A percentile compares a stretch with the other conserved stretches of the same genome.
Conservation (phyloP, 2,888 invertebrate genomes). For the Dasysyrphus albostriatus region DNA sequence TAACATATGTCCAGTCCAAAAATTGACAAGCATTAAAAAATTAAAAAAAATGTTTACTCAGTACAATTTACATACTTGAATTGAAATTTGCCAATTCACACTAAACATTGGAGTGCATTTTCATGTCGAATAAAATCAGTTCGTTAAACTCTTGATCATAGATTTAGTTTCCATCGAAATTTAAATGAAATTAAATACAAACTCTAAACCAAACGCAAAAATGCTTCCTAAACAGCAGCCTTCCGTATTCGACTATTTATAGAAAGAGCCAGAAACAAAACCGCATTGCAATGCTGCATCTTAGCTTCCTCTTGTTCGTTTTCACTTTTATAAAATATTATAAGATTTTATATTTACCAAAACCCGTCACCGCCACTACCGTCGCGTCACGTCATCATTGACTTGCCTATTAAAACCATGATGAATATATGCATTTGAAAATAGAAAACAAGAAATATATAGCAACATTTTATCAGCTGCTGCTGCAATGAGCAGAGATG, state of each 20-base stretch:
- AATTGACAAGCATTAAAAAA: no score
- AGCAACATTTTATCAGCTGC: slow-evolving; percentile 9
- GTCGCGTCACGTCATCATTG: not conserved
- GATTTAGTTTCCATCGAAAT: not conserved
- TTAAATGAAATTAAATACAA: not conserved
- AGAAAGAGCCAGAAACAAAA: slow-evolving; percentile 28
- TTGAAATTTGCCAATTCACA: not conserved
- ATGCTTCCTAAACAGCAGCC: slow-evolving; percentile 36
- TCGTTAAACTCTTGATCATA: slow-evolving; percentile 26
- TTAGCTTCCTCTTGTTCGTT: slow-evolving; percentile 51
- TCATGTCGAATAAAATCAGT: not conserved
- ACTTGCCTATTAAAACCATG: slow-evolving; percentile 17
- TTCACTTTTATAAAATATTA: slow-evolving; percentile 40
- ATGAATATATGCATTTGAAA: slow-evolving; percentile 3
- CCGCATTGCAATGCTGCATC: slow-evolving; percentile 49
- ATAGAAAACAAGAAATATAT: not conserved
- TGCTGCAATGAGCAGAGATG: slow-evolving; percentile 24
- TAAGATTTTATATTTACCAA: not conserved
- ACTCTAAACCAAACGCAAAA: slow-evolving; percentile 35
- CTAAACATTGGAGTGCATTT: not conserved
- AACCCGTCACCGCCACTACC: not conserved
- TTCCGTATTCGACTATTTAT: slow-evolving; percentile 52
- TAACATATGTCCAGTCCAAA: no score
- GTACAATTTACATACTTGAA: not conserved
- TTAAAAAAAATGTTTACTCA: no score